A percentile compares a stretch with the other conserved stretches of the same genome.
These are phyloP conservation scores for Phataginus tetradactyla DNA, from an alignment of 2,797 vertebrate species.

Conservation along the genomic window DNA sequence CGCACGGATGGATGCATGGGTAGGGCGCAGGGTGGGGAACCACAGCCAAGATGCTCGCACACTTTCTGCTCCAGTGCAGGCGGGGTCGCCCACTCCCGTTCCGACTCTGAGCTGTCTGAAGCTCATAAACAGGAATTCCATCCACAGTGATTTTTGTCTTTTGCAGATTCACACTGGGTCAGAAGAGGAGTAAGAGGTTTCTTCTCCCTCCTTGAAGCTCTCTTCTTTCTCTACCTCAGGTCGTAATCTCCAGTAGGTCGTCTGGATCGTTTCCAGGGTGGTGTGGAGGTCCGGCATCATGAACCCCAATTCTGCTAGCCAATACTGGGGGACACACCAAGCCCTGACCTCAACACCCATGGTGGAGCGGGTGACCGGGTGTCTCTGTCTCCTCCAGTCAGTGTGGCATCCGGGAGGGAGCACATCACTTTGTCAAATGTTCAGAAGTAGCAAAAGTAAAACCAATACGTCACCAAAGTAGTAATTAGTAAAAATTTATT, in stretches of 20 bases:
- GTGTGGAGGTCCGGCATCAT: accelerated
- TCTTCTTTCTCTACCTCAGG: background rate
- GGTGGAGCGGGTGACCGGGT: accelerated
- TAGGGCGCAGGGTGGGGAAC: background rate
- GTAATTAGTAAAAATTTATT: background rate
- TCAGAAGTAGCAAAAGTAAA: background rate
- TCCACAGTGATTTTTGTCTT: background rate
- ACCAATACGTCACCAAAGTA: background rate
- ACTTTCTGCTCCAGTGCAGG: background rate
- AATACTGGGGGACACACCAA: accelerated
- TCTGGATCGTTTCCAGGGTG: background rate
- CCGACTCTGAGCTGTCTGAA: background rate
- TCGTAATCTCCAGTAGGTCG: too few species aligned
- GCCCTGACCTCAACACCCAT: accelerated
- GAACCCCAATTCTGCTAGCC: background rate
- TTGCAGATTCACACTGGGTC: background rate
- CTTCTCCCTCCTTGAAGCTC: background rate
- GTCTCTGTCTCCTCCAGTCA: background rate
- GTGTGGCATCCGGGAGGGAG: accelerated
- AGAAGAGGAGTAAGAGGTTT: background rate
- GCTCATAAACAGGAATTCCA: background rate
- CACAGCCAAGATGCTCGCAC: background rate
- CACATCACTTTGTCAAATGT: background rate
- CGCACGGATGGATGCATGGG: too few species aligned
- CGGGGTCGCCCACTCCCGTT: too few species aligned